These are phyloP conservation scores for Lordiphosa andalusiaca DNA, from an alignment of 2,888 invertebrate genomes.

Conservation along the genomic window DNA sequence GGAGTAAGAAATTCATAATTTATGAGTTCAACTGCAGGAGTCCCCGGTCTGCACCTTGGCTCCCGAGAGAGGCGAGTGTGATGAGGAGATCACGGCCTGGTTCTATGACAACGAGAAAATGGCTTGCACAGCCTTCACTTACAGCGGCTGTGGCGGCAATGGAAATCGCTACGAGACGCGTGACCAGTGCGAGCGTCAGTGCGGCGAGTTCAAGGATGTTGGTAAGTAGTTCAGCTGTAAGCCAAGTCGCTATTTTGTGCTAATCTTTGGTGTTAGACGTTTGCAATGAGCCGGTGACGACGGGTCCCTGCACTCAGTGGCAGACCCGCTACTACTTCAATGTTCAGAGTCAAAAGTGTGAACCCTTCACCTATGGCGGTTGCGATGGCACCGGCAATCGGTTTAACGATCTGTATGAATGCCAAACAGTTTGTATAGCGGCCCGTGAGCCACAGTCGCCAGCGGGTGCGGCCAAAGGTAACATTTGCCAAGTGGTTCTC, in stretches of 20 bases:
- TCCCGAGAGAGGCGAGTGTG: constrained; percentile 86
- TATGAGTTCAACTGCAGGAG: constrained; percentile 36
- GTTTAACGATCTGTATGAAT: constrained; percentile 88
- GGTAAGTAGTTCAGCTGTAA: constrained; percentile 81
- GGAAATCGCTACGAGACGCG: constrained; percentile 87
- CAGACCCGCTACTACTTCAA: constrained; percentile 86
- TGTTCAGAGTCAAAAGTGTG: constrained; percentile 83
- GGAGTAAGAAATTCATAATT: too few species aligned
- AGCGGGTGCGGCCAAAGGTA: constrained; percentile 70
- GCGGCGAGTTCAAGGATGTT: constrained; percentile 86
- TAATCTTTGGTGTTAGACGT: constrained; percentile 82
- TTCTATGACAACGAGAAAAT: constrained; percentile 85
- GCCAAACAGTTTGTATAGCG: constrained; percentile 86
- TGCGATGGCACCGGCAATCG: constrained; percentile 92
- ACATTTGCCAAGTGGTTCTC: constrained; percentile 25
- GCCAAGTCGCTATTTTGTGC: constrained; percentile 12
- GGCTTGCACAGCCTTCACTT: constrained; percentile 85
- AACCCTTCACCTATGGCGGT: constrained; percentile 88
- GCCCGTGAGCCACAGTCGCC: constrained; percentile 81
- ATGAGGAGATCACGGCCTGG: constrained; percentile 84
- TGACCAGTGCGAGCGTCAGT: constrained; percentile 89
- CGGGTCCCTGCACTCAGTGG: constrained; percentile 86
- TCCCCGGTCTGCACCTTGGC: constrained; percentile 80
- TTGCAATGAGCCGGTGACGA: constrained; percentile 85
- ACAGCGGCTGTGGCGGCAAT: constrained; percentile 87